These are phyloP conservation scores for Dolichallabes microphthalmus DNA, from an alignment of 2,113 vertebrate genomes.

Conservation along the genomic window DNA sequence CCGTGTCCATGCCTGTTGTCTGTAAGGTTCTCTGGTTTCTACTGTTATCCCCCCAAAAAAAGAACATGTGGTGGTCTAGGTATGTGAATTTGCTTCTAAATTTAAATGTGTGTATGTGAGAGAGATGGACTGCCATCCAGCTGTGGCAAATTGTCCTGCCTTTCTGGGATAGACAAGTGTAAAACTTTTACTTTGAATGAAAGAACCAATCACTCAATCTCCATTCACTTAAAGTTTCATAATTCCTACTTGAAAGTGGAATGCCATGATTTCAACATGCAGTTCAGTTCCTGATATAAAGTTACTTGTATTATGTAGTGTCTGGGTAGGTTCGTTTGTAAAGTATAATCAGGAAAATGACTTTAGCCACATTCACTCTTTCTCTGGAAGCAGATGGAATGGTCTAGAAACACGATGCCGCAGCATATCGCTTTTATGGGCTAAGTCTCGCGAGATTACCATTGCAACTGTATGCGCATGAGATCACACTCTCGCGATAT, in stretches of 20 bases:
- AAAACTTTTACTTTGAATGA: neutral
- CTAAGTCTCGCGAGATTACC: slow-evolving; percentile 24
- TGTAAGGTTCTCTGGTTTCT: neutral
- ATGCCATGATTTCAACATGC: neutral
- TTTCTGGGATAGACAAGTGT: neutral
- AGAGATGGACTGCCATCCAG: neutral
- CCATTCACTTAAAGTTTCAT: neutral
- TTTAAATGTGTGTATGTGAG: neutral
- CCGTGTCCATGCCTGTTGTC: neutral
- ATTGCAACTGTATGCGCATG: neutral
- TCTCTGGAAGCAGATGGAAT: neutral
- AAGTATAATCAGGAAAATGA: neutral
- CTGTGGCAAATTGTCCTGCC: neutral
- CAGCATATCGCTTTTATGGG: neutral
- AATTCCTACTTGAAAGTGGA: neutral
- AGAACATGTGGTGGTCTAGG: neutral
- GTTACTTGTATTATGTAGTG: neutral
- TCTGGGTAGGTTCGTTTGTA: neutral
- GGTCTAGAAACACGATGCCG: slow-evolving; percentile 39
- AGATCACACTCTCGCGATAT: slow-evolving; percentile 14
- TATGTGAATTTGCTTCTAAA: neutral
- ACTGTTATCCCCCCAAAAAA: neutral
- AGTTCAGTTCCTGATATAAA: neutral
- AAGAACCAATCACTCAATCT: neutral
- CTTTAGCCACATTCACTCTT: neutral